Conservation (phyloP, 1,140 invertebrate species). For the Wasmannia auropunctata region DNA sequence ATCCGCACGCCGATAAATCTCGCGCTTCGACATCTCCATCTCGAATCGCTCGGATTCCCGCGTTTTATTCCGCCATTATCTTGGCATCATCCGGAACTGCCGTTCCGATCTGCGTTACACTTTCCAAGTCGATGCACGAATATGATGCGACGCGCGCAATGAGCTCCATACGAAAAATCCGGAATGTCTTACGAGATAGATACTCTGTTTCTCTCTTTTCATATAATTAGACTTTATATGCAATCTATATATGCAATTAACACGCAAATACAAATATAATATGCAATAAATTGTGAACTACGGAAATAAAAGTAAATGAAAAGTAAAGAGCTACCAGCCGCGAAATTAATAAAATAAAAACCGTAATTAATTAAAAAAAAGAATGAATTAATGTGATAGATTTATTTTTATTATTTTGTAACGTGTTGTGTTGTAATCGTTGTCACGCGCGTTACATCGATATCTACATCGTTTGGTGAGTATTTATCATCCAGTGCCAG, state of each 20-base stretch:
- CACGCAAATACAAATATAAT: background rate
- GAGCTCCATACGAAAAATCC: background rate
- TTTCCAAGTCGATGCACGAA: constrained; percentile 1
- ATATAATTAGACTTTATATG: background rate
- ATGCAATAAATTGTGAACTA: background rate
- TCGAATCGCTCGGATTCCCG: constrained; percentile 46
- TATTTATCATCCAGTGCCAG: background rate
- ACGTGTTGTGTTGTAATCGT: background rate
- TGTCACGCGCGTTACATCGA: background rate
- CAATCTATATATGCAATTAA: background rate
- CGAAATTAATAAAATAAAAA: background rate
- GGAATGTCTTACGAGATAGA: background rate
- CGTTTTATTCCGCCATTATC: constrained; percentile 64
- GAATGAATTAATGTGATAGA: background rate
- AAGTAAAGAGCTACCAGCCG: background rate
- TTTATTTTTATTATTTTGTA: background rate
- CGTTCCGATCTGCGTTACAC: background rate
- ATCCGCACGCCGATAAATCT: constrained; percentile 60
- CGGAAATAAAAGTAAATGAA: background rate
- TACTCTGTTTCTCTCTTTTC: background rate
- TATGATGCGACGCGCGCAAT: background rate
- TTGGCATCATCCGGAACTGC: constrained; percentile 43
- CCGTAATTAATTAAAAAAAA: background rate
- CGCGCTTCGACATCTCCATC: constrained; percentile 65
- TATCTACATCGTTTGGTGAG: background rate